phyloP scores from a whole-genome alignment of 2,888 invertebrate genomes.

The Pseudoips prasinana region DNA sequence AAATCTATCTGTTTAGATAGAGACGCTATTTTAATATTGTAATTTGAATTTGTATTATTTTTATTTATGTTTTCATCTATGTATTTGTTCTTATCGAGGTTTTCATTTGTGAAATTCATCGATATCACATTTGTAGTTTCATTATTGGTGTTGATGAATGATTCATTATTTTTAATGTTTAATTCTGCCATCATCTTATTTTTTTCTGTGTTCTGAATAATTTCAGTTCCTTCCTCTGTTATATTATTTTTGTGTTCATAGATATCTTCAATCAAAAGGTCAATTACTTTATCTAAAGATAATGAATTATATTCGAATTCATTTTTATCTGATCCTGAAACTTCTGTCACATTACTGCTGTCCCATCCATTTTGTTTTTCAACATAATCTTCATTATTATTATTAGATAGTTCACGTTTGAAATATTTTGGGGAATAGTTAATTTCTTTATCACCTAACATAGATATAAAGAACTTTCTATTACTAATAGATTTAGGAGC shows the following conservation, averaged over 20 bases:
- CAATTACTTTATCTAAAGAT: slow-evolving; percentile 55
- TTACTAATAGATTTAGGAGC: slow-evolving; percentile 2
- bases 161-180: no score
- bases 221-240: no score
- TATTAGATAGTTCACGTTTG: slow-evolving; percentile 50
- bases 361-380: slow-evolving; percentile 9
- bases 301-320: slow-evolving; percentile 37
- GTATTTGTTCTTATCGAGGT: slow-evolving; percentile 39
- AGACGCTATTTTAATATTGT: slow-evolving; percentile 50
- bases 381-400: no score
- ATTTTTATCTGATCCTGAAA: slow-evolving; percentile 36
- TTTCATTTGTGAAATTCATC: slow-evolving; percentile 40
- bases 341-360: slow-evolving; percentile 29
- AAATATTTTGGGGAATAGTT: slow-evolving; percentile 43
- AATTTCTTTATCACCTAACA: slow-evolving; percentile 24
- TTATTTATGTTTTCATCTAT: slow-evolving; percentile 9
- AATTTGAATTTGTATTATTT: slow-evolving; percentile 31
- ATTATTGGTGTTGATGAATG: no score
- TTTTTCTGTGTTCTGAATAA: no score
- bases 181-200: no score
- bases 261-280: slow-evolving; percentile 53
- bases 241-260: no score
- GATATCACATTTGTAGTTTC: slow-evolving; percentile 24
- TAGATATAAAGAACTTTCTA: slow-evolving; percentile 26
- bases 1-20: slow-evolving; percentile 54